phyloP scores from a whole-genome alignment of 2,797 vertebrate species.

The Rhinatrema bivittatum region DNA sequence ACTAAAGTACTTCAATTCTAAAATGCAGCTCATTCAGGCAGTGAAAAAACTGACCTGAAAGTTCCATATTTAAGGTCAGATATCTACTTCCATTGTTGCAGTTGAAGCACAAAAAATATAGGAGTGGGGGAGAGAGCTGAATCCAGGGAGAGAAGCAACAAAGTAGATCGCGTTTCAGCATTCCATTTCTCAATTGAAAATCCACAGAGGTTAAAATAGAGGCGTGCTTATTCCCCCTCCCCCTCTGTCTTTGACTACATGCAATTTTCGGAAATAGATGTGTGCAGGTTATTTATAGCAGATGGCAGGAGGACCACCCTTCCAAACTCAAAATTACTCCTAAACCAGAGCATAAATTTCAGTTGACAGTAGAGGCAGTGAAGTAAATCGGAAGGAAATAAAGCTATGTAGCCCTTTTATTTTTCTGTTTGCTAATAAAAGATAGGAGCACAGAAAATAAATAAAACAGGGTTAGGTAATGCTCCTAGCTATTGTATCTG shows the following conservation, averaged over 20 bases:
- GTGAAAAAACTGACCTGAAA: too few relatives aligned
- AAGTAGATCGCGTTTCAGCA: too few relatives aligned
- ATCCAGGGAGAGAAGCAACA: too few relatives aligned
- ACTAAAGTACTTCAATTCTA: too few relatives aligned
- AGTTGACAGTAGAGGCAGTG: conserved; percentile 21
- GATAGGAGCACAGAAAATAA: neutral
- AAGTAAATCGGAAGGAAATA: conserved; percentile 9
- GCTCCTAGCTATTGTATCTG: too few relatives aligned
- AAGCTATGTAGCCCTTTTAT: conserved; percentile 1
- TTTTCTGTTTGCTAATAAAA: conserved; percentile 21
- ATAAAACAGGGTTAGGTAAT: neutral
- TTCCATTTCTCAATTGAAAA: too few relatives aligned
- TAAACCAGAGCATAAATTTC: conserved; percentile 39
- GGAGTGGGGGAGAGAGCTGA: too few relatives aligned
- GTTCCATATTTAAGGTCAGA: too few relatives aligned
- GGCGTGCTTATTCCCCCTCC: neutral
- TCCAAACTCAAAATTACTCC: conserved; percentile 33
- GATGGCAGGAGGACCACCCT: conserved; percentile 23
- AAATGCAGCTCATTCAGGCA: too few relatives aligned
- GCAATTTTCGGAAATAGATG: accelerated
- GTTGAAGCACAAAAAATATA: too few relatives aligned
- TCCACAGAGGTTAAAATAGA: accelerated
- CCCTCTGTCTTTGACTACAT: accelerated
- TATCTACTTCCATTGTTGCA: too few relatives aligned
- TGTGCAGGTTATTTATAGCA: neutral